A percentile compares a stretch with the other conserved stretches of the same genome.
Conservation (phyloP, 2,888 invertebrate genomes). For the Hydrotaea diabolus region DNA sequence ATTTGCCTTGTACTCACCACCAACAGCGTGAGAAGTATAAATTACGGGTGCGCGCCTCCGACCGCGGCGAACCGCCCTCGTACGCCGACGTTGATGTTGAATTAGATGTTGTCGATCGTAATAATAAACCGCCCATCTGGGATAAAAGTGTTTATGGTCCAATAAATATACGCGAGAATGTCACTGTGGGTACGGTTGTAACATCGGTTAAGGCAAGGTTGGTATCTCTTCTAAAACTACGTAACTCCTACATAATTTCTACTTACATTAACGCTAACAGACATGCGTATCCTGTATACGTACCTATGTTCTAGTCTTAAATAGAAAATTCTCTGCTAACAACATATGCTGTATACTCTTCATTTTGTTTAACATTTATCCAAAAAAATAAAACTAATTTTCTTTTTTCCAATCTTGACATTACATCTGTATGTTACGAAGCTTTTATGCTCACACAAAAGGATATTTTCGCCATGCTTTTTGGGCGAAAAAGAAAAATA, state of each 20-base stretch:
- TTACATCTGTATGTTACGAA: constrained; percentile 2
- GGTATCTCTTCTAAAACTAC: constrained; percentile 83
- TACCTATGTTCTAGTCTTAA: background rate
- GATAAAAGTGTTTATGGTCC: constrained; percentile 97
- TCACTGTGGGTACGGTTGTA: constrained; percentile 99
- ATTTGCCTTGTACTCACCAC: constrained; percentile 38
- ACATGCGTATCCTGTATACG: background rate
- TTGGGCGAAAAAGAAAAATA: background rate
- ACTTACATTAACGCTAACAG: constrained; percentile 1
- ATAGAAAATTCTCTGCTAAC: constrained; percentile 46
- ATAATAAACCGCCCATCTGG: constrained; percentile 99
- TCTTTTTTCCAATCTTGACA: constrained; percentile 9
- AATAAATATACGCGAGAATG: constrained; percentile 99
- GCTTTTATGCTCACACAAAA: background rate
- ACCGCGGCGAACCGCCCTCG: constrained; percentile 95
- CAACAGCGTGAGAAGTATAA: constrained; percentile 96
- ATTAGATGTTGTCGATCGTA: constrained; percentile 98
- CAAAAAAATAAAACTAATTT: constrained; percentile 14
- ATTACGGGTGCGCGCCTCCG: constrained; percentile 97
- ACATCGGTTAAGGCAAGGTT: constrained; percentile 99
- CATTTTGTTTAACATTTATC: constrained; percentile 16
- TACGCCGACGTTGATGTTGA: constrained; percentile 98
- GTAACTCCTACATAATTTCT: background rate
- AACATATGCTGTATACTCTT: background rate
- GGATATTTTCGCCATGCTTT: background rate